A percentile compares a stretch with the other conserved stretches of the same genome.
These are phyloP conservation scores for Caenorhabditis becei DNA, from an alignment of 2,888 invertebrate species.

Conservation along the genomic window DNA sequence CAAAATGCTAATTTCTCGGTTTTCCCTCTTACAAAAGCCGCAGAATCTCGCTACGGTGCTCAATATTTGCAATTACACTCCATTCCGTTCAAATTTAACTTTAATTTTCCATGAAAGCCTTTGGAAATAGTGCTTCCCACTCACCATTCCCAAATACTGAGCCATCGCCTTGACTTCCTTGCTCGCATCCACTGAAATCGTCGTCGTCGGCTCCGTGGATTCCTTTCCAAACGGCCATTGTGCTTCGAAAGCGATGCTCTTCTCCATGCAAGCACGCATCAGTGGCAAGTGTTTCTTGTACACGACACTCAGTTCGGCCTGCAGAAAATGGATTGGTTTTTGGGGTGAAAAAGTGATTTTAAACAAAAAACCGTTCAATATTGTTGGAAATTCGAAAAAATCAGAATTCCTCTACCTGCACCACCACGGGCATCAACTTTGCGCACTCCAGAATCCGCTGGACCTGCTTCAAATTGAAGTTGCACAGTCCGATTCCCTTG, in stretches of 20 bases:
- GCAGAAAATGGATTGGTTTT: not conserved
- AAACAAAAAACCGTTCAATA: too few relatives aligned
- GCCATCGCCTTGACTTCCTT: constrained; percentile 57
- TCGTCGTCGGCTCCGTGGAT: constrained; percentile 64
- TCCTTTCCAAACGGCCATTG: constrained; percentile 65
- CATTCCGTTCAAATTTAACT: too few relatives aligned
- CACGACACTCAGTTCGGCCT: constrained; percentile 84
- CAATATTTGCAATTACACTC: too few relatives aligned
- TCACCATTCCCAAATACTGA: constrained; percentile 57
- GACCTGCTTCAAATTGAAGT: constrained; percentile 82
- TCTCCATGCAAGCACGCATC: constrained; percentile 83
- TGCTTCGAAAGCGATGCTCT: constrained; percentile 67
- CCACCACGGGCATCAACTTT: constrained; percentile 89
- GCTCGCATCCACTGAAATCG: constrained; percentile 65
- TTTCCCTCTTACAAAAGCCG: not conserved
- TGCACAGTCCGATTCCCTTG: constrained; percentile 80
- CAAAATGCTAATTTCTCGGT: too few relatives aligned
- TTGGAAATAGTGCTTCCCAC: too few relatives aligned
- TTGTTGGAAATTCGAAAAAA: not conserved
- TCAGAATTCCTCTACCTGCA: constrained; percentile 83
- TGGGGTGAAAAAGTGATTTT: too few relatives aligned
- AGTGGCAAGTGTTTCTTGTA: not conserved
- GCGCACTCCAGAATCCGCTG: constrained; percentile 82
- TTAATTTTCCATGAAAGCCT: too few relatives aligned
- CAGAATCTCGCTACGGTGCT: too few relatives aligned